phyloP scores from a whole-genome alignment of 2,113 vertebrate genomes.

The Nycticorax nycticorax region DNA sequence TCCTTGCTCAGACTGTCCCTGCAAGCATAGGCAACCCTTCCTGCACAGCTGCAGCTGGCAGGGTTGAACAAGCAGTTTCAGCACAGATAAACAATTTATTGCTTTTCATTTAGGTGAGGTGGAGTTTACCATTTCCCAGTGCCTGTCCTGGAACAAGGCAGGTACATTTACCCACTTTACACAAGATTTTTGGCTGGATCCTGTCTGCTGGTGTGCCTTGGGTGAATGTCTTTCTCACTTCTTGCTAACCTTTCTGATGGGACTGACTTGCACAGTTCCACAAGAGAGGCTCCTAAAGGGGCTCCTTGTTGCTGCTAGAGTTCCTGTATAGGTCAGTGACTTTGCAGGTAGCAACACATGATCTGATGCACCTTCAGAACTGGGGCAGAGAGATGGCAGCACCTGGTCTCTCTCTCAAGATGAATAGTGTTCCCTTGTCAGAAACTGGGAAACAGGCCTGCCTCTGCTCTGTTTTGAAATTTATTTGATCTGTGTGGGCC shows the following conservation, averaged over 20 bases:
- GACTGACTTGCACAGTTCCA: background rate
- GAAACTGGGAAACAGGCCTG: background rate
- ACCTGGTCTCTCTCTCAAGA: rapidly evolving
- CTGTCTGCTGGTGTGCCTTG: background rate
- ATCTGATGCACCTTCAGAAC: background rate
- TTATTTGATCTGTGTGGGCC: background rate
- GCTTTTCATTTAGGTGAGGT: background rate
- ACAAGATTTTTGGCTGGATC: background rate
- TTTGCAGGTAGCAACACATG: background rate
- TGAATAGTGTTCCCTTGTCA: background rate
- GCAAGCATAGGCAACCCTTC: rapidly evolving
- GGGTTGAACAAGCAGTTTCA: background rate
- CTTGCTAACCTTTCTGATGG: background rate
- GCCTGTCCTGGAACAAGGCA: background rate
- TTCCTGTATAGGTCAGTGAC: background rate
- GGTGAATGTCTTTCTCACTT: background rate
- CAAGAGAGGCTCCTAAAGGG: background rate
- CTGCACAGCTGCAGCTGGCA: background rate
- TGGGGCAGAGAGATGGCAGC: background rate
- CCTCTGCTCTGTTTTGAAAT: background rate
- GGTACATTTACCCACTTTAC: background rate
- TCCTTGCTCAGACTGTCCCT: background rate
- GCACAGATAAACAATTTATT: background rate
- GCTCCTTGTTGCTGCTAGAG: background rate
- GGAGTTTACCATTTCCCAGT: background rate